Conservation (phyloP, 2,888 invertebrate species). For the Fragum fragum region DNA sequence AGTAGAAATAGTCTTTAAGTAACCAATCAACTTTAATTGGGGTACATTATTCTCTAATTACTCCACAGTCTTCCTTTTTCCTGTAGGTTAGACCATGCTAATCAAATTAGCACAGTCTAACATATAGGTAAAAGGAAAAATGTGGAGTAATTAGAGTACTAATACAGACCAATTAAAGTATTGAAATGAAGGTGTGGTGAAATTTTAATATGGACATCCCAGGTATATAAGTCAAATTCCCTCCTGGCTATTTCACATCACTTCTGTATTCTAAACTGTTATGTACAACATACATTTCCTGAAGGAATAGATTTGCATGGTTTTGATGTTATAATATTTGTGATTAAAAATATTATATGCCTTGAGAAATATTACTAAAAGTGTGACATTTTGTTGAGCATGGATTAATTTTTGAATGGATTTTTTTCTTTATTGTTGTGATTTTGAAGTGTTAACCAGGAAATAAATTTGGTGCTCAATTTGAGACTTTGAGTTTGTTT, state of each 20-base stretch:
- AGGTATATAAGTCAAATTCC: slow-evolving; percentile 59
- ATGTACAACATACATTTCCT: slow-evolving; percentile 12
- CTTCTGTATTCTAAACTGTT: neutral
- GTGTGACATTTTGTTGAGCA: slow-evolving; percentile 14
- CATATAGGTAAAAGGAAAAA: no score
- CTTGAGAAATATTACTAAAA: neutral
- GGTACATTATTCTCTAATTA: slow-evolving; percentile 18
- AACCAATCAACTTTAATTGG: slow-evolving; percentile 21
- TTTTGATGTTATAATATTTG: neutral
- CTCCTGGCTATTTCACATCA: slow-evolving; percentile 57
- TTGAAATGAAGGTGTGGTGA: slow-evolving; percentile 37
- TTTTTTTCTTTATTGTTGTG: neutral
- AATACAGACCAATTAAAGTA: slow-evolving; percentile 5
- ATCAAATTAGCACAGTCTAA: slow-evolving; percentile 8
- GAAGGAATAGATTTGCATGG: neutral
- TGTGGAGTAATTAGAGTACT: no score
- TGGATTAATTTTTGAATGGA: slow-evolving; percentile 15
- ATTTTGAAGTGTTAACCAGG: slow-evolving; percentile 17
- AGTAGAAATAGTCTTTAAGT: slow-evolving; percentile 10
- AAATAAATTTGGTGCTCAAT: neutral
- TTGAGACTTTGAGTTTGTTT: neutral
- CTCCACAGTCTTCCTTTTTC: slow-evolving; percentile 26
- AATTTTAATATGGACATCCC: slow-evolving; percentile 26
- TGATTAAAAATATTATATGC: neutral
- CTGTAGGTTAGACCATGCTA: slow-evolving; percentile 22